These are phyloP conservation scores for Melanostoma scalare DNA, from an alignment of 2,888 invertebrate species.

Conservation along the genomic window DNA sequence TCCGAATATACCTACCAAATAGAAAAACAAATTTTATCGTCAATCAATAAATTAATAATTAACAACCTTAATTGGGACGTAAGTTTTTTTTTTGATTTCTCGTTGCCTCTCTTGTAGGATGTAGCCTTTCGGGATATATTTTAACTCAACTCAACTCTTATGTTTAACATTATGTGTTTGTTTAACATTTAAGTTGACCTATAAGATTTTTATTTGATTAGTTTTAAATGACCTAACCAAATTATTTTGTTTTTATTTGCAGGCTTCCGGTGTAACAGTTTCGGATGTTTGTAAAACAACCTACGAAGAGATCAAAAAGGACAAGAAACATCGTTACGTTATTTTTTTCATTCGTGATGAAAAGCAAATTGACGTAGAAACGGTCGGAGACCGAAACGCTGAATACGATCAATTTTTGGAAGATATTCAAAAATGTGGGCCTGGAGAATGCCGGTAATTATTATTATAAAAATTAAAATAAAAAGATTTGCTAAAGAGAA, in stretches of 20 bases:
- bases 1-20: too few relatives aligned
- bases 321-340: constrained; percentile 98
- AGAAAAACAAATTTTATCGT: too few relatives aligned
- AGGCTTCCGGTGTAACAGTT: constrained; percentile 98
- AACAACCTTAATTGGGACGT: too few relatives aligned
- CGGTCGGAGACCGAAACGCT: constrained; percentile 93
- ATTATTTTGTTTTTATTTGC: constrained; percentile 66
- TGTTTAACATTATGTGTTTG: too few relatives aligned
- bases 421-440: constrained; percentile 94
- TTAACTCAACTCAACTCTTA: too few relatives aligned
- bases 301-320: constrained; percentile 98
- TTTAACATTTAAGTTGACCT: too few relatives aligned
- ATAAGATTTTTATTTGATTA: neutral
- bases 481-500: neutral
- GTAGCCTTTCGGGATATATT: too few relatives aligned
- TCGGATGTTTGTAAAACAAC: constrained; percentile 96
- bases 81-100: too few relatives aligned
- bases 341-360: constrained; percentile 98
- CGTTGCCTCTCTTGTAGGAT: too few relatives aligned
- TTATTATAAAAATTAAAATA: constrained; percentile 10
- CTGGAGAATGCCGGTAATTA: constrained; percentile 93
- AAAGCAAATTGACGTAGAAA: constrained; percentile 97
- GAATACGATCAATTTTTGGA: constrained; percentile 97
- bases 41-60: too few relatives aligned
- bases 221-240: too few relatives aligned